These are phyloP conservation scores for Plemyria rubiginata DNA, from an alignment of 2,888 invertebrate species.

Conservation along the genomic window DNA sequence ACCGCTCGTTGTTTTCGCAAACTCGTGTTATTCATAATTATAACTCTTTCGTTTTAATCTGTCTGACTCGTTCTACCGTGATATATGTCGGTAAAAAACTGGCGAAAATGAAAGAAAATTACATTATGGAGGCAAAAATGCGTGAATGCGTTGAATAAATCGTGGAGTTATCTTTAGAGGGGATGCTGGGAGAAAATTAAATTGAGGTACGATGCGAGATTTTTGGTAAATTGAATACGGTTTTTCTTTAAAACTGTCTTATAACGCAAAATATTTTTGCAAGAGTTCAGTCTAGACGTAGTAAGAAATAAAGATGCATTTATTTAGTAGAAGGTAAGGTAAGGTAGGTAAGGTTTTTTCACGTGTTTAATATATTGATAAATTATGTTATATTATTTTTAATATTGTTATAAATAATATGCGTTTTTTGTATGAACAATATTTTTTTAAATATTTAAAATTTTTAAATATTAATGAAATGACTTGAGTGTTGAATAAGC, in stretches of 20 bases:
- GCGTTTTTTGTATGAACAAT: too few relatives aligned
- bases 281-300: neutral
- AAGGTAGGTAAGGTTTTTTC: too few relatives aligned
- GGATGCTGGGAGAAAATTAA: conserved; percentile 24
- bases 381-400: too few relatives aligned
- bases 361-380: too few relatives aligned
- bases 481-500: too few relatives aligned
- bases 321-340: too few relatives aligned
- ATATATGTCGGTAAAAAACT: conserved; percentile 28
- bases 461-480: too few relatives aligned
- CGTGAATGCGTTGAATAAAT: conserved; percentile 31
- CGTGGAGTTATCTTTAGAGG: conserved; percentile 20
- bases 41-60: conserved; percentile 33
- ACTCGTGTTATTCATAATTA: conserved; percentile 36
- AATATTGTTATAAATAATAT: too few relatives aligned
- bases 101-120: conserved; percentile 27
- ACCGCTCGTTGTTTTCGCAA: conserved; percentile 32
- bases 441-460: too few relatives aligned
- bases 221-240: conserved; percentile 11
- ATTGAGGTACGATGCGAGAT: conserved; percentile 6
- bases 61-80: conserved; percentile 15
- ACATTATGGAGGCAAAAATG: conserved; percentile 25
- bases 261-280: neutral
- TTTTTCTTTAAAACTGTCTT: conserved; percentile 2
- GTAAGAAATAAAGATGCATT: neutral